Percentiles rank a stretch among this genome's conserved stretches.
Evolutionary conservation across 64 coral and sea anemone genomes (phyloP).

Genomic region (Cladopsammia gracilis): DNA sequence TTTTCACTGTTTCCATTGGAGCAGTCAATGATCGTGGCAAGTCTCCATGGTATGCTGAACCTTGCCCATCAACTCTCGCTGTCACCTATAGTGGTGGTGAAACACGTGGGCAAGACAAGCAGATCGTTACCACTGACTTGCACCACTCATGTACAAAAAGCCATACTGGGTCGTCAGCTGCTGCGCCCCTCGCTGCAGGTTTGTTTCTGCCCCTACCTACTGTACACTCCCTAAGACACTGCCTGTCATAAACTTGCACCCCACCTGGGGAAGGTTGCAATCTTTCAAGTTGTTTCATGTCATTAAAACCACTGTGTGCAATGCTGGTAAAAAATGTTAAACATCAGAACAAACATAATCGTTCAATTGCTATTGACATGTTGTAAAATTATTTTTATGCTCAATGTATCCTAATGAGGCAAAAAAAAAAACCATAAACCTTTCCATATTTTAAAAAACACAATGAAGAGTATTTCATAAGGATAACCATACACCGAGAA

Average conservation of each 20-base stretch:
- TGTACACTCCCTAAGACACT: background rate
- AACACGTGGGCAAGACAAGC: constrained; percentile 67
- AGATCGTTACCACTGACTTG: constrained; percentile 96
- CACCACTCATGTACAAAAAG: constrained; percentile 77
- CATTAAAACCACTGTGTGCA: too few species aligned
- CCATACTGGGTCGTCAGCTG: constrained; percentile 96
- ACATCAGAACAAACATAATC: too few species aligned
- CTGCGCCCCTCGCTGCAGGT: constrained; percentile 98
- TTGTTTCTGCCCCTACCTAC: background rate
- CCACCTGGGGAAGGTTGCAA: too few species aligned
- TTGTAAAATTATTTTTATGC: too few species aligned
- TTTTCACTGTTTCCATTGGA: constrained; percentile 97
- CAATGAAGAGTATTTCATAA: too few species aligned
- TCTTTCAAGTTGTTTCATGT: too few species aligned
- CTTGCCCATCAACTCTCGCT: constrained; percentile 94
- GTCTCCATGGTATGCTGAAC: constrained; percentile 98
- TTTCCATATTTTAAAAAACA: background rate
- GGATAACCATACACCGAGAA: too few species aligned
- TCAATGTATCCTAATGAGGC: too few species aligned
- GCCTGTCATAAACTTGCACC: too few species aligned
- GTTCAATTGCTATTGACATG: too few species aligned
- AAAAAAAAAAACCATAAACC: too few species aligned
- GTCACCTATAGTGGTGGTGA: constrained; percentile 97
- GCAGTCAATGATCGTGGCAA: constrained; percentile 96
- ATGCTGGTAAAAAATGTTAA: too few species aligned